Evolutionary conservation across 2,888 invertebrate genomes (phyloP).

Genomic region (Scaptomyza reducta): DNA sequence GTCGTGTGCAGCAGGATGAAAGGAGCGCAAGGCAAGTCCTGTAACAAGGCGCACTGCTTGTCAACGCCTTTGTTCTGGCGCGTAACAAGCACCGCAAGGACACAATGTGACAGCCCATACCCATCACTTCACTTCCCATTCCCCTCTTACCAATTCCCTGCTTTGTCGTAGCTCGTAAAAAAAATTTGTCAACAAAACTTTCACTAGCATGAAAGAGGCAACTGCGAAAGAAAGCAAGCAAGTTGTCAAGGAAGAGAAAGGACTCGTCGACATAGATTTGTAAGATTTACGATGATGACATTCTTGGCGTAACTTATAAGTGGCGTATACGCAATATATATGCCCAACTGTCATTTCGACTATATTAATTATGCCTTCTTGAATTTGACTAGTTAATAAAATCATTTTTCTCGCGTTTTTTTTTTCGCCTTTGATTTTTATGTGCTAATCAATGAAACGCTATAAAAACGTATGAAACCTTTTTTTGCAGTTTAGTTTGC

Average conservation of each 20-base stretch:
- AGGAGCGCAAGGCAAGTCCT: constrained; percentile 13
- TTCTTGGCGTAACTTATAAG: constrained; percentile 55
- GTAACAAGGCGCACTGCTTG: constrained; percentile 55
- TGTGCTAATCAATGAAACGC: constrained; percentile 54
- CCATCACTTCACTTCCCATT: not conserved
- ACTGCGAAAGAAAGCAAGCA: constrained; percentile 1
- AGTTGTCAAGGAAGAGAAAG: not conserved
- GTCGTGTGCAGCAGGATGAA: constrained; percentile 14
- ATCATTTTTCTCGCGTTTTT: constrained; percentile 41
- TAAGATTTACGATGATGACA: constrained; percentile 36
- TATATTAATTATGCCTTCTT: constrained; percentile 64
- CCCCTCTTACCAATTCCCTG: not conserved
- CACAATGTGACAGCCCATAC: constrained; percentile 33
- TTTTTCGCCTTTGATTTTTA: constrained; percentile 45
- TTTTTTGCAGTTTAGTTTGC: not conserved
- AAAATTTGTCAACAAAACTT: constrained; percentile 68
- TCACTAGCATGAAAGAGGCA: constrained; percentile 11
- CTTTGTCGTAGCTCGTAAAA: constrained; percentile 55
- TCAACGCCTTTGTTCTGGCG: constrained; percentile 63
- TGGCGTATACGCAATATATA: constrained; percentile 68
- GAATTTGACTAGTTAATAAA: constrained; percentile 45
- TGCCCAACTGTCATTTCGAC: constrained; percentile 24
- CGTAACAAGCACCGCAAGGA: constrained; percentile 64
- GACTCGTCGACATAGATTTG: constrained; percentile 37
- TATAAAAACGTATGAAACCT: constrained; percentile 12